Base-by-base conservation (phyloP, 2,888 invertebrate species). In the Epistrophe grossulariae region DNA sequence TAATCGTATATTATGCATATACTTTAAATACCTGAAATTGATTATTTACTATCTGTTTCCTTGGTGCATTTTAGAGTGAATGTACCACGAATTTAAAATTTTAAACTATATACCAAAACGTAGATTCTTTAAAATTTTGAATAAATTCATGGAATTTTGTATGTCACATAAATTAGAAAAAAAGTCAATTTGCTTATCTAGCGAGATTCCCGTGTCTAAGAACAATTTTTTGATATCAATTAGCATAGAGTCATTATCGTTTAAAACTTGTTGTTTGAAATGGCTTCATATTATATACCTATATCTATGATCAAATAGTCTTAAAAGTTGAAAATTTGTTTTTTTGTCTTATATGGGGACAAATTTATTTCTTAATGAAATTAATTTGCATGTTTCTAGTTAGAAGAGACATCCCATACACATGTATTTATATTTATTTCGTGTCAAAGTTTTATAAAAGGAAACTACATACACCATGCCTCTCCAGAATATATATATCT, bases 171-270 rank as follows among this genome's bases (percentile, higher is more conserved):
- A 55, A 68, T 19, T 40, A 60, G 35, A 55, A 28, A 28, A 60
- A 28, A 59, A 31, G 57, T 71, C 6, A 40, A 35, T 17, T 43
- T 45, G 10, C 4, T 55, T 52, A 50, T 17, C n/a, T 19, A 52
- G 17, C 24, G 24, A 57, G 45, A 40, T 31, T 66, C 48, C 31
- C 66, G 35, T 38, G 9, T 24, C 28, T 50, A 15, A 43, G 17
- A 38, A 17, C 19, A 13, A 1, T n/a, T 45, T 64, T 31, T 9
- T 4, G 11, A 68, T 1, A 4, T 24, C 38, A 68, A 68, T 68
- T 68, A 68, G 19, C 68, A 68, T 68, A 68, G 15, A 52, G 0
- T 68, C 10, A 19, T 68, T 52, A 52, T 68, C 52, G 52, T 40
- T 68, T 19, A 50, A 50, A 35, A 68, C 50, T 68, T 50, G 68